phyloP scores from a whole-genome alignment of 2,113 vertebrate genomes.

The Strigops habroptila region DNA sequence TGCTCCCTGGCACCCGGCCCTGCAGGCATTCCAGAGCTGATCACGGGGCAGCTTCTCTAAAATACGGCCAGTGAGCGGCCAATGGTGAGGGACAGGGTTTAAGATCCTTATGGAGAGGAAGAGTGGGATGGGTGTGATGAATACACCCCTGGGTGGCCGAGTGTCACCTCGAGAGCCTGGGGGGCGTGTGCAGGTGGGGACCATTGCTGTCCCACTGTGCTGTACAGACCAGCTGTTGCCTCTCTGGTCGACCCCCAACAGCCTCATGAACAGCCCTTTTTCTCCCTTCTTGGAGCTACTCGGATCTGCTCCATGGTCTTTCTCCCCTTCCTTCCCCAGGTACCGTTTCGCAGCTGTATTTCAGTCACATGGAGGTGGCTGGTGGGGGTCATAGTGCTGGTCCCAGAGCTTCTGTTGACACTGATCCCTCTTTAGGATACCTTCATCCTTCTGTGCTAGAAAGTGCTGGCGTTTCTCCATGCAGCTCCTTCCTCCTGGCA shows the following conservation, averaged over 20 bases:
- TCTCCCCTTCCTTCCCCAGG: neutral
- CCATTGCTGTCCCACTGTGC: fast-evolving
- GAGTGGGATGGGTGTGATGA: neutral
- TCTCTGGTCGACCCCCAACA: neutral
- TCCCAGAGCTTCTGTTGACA: neutral
- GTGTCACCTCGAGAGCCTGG: neutral
- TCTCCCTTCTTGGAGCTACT: neutral
- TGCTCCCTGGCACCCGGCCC: neutral
- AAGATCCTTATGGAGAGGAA: neutral
- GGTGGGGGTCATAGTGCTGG: fast-evolving
- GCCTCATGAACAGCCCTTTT: neutral
- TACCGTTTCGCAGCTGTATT: fast-evolving
- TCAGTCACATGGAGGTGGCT: neutral
- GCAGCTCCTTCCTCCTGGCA: neutral
- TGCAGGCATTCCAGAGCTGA: neutral
- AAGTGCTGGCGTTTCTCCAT: neutral
- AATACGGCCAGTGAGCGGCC: neutral
- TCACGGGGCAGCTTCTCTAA: neutral
- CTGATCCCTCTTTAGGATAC: neutral
- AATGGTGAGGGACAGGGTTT: neutral
- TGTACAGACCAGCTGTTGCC: neutral
- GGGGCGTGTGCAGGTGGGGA: neutral
- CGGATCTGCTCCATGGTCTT: fast-evolving
- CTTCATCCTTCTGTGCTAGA: neutral
- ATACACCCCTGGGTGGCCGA: neutral